Percentiles rank a stretch among this genome's conserved stretches.
Conservation (phyloP, 2,113 vertebrate species). For the Danio rerio region DNA sequence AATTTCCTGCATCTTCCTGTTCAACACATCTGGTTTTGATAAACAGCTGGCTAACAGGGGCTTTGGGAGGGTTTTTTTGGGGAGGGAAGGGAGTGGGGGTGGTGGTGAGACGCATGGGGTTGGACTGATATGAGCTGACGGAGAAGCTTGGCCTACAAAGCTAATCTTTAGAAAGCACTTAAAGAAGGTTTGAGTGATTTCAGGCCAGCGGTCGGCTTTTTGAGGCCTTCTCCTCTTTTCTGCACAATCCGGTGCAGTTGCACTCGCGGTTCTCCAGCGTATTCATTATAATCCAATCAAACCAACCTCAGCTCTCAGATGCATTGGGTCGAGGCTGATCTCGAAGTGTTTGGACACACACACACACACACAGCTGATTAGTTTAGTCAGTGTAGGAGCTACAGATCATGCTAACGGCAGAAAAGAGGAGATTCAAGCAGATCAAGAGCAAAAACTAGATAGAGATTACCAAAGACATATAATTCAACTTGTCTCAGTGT, state of each 20-base stretch:
- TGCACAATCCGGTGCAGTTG: conserved; percentile 15
- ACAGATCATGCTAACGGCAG: conserved; percentile 1
- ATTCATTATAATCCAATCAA: conserved; percentile 53
- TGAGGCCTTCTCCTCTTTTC: conserved; percentile 2
- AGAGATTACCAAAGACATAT: not conserved
- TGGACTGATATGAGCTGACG: conserved; percentile 48
- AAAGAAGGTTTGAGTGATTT: conserved; percentile 52
- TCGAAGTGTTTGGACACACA: not conserved
- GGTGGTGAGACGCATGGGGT: not conserved
- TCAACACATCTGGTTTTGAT: conserved; percentile 64
- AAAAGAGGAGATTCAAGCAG: not conserved
- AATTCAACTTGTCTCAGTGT: not conserved
- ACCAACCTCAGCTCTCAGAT: conserved; percentile 22
- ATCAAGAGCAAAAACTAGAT: not conserved
- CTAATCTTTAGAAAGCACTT: conserved; percentile 58
- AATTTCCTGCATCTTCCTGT: conserved; percentile 59
- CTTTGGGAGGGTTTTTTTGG: conserved; percentile 24
- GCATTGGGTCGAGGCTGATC: conserved; percentile 21
- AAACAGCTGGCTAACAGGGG: conserved; percentile 62
- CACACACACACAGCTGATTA: conserved; percentile 27
- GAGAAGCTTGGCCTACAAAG: conserved; percentile 50
- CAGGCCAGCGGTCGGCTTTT: conserved; percentile 49
- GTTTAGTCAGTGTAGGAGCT: conserved; percentile 23
- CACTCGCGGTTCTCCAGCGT: conserved; percentile 1
- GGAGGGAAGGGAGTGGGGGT: not conserved